These are phyloP conservation scores for Polydrusus pterygomalis DNA, from an alignment of 2,888 invertebrate genomes.

Conservation along the genomic window DNA sequence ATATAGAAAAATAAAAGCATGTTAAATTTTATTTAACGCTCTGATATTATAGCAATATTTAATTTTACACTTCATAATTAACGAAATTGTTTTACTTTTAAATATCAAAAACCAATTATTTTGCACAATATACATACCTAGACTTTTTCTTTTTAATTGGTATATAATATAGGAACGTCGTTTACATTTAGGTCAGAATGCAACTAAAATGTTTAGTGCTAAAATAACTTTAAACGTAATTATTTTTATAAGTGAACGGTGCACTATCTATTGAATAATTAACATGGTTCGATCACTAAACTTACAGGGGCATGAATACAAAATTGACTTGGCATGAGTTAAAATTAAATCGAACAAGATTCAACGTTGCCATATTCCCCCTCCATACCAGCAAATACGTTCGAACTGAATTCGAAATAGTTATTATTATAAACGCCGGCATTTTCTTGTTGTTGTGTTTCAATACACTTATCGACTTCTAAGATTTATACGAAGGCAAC, in stretches of 20 bases:
- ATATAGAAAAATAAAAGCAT: neutral
- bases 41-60: neutral
- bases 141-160: constrained; percentile 28
- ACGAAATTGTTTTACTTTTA: constrained; percentile 6
- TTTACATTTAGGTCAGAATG: no score
- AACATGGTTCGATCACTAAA: no score
- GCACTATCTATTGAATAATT: neutral
- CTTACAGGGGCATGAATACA: neutral
- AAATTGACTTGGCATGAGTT: no score
- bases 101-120: constrained; percentile 18
- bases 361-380: no score
- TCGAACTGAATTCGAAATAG: no score
- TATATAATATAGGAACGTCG: neutral
- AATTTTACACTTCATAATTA: constrained; percentile 23
- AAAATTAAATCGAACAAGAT: no score
- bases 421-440: no score
- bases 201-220: neutral
- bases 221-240: neutral
- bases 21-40: neutral
- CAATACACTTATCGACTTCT: no score
- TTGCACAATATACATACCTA: constrained; percentile 8
- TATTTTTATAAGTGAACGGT: neutral
- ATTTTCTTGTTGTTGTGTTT: no score
- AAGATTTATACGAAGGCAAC: no score
- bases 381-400: no score